phyloP scores from a whole-genome alignment of 2,113 vertebrate genomes.

The Cebidichthys violaceus region DNA sequence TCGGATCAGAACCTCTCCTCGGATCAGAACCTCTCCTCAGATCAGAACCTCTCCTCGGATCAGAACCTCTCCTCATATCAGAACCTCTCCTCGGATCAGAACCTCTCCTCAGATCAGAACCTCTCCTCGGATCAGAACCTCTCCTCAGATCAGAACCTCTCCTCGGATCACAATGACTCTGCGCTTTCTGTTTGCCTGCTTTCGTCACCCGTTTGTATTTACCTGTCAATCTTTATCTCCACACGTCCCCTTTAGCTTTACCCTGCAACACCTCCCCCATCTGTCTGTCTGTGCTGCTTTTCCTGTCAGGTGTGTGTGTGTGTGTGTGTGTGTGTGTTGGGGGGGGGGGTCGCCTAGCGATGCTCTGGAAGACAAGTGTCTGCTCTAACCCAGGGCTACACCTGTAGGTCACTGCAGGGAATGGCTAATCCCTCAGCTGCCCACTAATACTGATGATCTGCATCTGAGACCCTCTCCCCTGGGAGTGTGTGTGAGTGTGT shows the following conservation, averaged over 20 bases:
- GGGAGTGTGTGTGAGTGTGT: slow-evolving; percentile 61
- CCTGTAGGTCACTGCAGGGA: slow-evolving; percentile 84
- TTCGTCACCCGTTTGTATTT: not conserved
- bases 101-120: no score
- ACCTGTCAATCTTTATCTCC: slow-evolving; percentile 32
- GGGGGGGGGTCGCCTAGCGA: slow-evolving; percentile 55
- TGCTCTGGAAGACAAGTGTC: slow-evolving; percentile 81
- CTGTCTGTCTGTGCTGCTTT: slow-evolving; percentile 33
- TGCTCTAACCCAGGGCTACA: slow-evolving; percentile 86
- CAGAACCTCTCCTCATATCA: no score
- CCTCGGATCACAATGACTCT: not conserved
- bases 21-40: no score
- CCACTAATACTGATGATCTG: slow-evolving; percentile 85
- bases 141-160: not conserved
- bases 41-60: no score
- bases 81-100: no score
- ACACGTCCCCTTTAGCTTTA: slow-evolving; percentile 9
- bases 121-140: no score
- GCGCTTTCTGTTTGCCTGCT: not conserved
- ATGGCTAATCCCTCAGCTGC: slow-evolving; percentile 82
- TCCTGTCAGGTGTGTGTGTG: slow-evolving; percentile 54
- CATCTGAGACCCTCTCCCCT: slow-evolving; percentile 85
- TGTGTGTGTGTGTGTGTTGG: no score
- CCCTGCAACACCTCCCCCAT: slow-evolving; percentile 37
- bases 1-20: no score